Evolutionary conservation across 2,888 invertebrate species (phyloP).

Genomic region (Xestia ashworthii): DNA sequence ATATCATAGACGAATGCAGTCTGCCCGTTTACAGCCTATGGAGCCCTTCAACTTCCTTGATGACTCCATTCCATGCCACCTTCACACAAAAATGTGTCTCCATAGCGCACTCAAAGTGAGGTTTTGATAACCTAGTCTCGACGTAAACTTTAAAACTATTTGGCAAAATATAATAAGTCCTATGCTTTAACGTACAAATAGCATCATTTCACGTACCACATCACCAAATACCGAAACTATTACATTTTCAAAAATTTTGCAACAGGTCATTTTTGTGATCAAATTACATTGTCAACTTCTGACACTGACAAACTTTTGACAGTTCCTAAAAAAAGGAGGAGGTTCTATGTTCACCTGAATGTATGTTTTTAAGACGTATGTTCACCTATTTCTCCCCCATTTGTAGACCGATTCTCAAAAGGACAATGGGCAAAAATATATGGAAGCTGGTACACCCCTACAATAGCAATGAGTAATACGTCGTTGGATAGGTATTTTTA

Average conservation of each 20-base stretch:
- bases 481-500: no score
- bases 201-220: constrained; percentile 49
- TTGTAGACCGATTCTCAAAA: no score
- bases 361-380: no score
- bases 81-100: not conserved
- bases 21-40: not conserved
- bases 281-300: constrained; percentile 28
- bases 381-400: no score
- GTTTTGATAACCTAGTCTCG: constrained; percentile 5
- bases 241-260: constrained; percentile 52
- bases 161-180: not conserved
- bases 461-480: no score
- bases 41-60: not conserved
- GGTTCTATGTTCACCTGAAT: no score
- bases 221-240: constrained; percentile 46
- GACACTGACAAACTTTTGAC: constrained; percentile 47
- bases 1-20: not conserved
- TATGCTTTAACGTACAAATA: constrained; percentile 2
- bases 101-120: not conserved
- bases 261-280: constrained; percentile 53
- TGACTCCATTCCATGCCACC: not conserved
- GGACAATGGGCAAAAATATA: no score
- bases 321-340: not conserved
- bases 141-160: not conserved
- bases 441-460: no score